Evolutionary conservation across 2,888 invertebrate species (phyloP), one percentile per base, ranked within the genome.

Genomic region (Chymomyza caudatula): DNA sequence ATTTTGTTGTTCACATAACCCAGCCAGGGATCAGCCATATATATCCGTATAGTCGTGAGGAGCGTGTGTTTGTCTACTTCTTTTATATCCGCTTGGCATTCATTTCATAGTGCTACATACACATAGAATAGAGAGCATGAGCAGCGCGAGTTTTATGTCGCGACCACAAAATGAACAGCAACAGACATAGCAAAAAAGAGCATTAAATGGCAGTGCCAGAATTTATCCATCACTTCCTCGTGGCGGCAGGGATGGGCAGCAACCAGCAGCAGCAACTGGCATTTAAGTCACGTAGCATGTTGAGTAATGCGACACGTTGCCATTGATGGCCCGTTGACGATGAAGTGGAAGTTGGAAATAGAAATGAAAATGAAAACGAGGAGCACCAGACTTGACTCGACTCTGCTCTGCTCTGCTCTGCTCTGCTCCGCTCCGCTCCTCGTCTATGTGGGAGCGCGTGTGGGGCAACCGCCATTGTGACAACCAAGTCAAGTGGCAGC

Each of bases 271-370:
- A 37, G 5, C 29, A 37, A 37, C 29, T 70, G 68, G 73, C 77
- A 83, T 83, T 86, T 84, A 77, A 83, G 82, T 83, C 86, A 83
- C 86, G 82, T 86, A 86, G 85, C 80, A 73, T 71, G 77, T 85
- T 84, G 84, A 84, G 86, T 86, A 83, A 83, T 83, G 81, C 86
- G 82, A 86, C 82, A 83, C 86, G 85, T 82, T 85, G 82, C 74
- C 85, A 83, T 77, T 77, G 80, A 82, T 82, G 80, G 85, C 79
- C 78, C 79, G 79, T 85, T 85, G 79, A 85, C 85, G 85, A 85
- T 80, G 83, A 78, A 85, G 83, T 80, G 80, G 79, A 78, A 82
- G 79, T 66, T 72, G 60, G 67, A 65, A 72, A 71, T 74, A 79
- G 73, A 79, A 85, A 84, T 78, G 73, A 74, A 84, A 81, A 68